These are phyloP conservation scores for Steatornis caripensis DNA, from an alignment of 2,113 vertebrate genomes.

Conservation along the genomic window DNA sequence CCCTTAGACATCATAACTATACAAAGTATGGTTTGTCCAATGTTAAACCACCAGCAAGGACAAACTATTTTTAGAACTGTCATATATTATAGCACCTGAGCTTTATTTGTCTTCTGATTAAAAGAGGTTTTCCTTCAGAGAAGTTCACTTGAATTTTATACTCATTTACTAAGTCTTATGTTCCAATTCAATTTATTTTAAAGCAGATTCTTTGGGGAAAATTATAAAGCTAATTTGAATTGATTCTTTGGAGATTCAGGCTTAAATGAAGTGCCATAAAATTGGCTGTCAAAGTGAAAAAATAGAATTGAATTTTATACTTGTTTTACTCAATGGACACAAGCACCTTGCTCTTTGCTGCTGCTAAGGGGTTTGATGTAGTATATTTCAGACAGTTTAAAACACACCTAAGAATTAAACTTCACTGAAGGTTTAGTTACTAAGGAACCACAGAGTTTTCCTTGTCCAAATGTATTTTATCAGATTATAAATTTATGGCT, in stretches of 20 bases:
- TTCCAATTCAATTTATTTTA: constrained; percentile 77
- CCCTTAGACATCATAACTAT: constrained; percentile 4
- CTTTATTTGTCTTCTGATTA: constrained; percentile 75
- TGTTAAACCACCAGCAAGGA: constrained; percentile 63
- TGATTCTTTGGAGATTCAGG: constrained; percentile 76
- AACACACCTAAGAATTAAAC: constrained; percentile 40
- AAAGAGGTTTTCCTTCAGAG: constrained; percentile 69
- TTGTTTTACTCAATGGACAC: constrained; percentile 62
- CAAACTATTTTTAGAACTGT: constrained; percentile 74
- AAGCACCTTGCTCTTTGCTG: constrained; percentile 54
- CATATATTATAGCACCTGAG: constrained; percentile 58
- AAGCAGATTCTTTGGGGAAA: constrained; percentile 73
- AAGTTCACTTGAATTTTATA: constrained; percentile 71
- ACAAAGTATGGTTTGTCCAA: constrained; percentile 27
- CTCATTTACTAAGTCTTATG: constrained; percentile 69
- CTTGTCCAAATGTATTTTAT: not conserved
- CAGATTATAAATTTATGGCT: not conserved
- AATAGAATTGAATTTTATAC: constrained; percentile 70
- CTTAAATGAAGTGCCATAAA: constrained; percentile 75
- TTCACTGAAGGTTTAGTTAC: constrained; percentile 13
- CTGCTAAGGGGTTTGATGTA: constrained; percentile 51
- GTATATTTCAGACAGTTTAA: constrained; percentile 52
- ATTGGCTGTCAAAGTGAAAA: constrained; percentile 73
- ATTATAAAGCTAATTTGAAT: constrained; percentile 79
- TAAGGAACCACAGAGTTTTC: constrained; percentile 15